Evolutionary conservation across 2,888 invertebrate genomes (phyloP), one percentile per base, ranked within the genome.

Genomic region (Ryuthela nishihirai): DNA sequence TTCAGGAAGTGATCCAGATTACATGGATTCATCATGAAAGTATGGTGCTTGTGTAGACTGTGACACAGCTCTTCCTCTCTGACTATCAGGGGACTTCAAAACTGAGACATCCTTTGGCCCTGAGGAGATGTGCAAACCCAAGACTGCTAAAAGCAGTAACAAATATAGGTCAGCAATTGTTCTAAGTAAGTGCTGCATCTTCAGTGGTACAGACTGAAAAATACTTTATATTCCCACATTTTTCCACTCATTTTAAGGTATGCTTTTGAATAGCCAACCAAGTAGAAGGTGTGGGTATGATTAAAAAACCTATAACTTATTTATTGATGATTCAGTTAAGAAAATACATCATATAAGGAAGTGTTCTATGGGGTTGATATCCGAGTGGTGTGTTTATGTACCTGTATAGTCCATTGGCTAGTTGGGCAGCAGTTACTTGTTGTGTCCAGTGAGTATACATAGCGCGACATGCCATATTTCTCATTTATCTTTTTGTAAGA

Each of bases 381-480:
- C 41, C 46, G 45, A 41, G 35, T 59, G 58, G 52, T 59, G 59
- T 59, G 44, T 49, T 48, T 53, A 59, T 45, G 52, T 53, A 49
- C 40, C 29, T 59, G 59, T 59, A 54, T 39, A 59, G 59, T 59
- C 41, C 50, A 52, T 48, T 54, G 44, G 43, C 43, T 59, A 54
- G 53, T 54, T 54, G 48, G 53, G 44, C 59, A 48, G 44, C 55
- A 55, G 40, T 54, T 54, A 12, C 18, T 39, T 39, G 39, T 39
- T 39, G 12, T 39, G 17, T 17, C 17, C 39, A 20, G 17, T 17
- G 12, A 17, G 18, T 39, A 39, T 39, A 39, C 39, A 39, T 20
- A 39, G 17, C 39, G 12, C 18, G 21, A 12, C 18, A 17, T 20
- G 39, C 21, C 15, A 39, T 18, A 39, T 39, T 39, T 18, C 18